phyloP scores from a whole-genome alignment of 2,888 invertebrate species.

The Nomada lathburiana region DNA sequence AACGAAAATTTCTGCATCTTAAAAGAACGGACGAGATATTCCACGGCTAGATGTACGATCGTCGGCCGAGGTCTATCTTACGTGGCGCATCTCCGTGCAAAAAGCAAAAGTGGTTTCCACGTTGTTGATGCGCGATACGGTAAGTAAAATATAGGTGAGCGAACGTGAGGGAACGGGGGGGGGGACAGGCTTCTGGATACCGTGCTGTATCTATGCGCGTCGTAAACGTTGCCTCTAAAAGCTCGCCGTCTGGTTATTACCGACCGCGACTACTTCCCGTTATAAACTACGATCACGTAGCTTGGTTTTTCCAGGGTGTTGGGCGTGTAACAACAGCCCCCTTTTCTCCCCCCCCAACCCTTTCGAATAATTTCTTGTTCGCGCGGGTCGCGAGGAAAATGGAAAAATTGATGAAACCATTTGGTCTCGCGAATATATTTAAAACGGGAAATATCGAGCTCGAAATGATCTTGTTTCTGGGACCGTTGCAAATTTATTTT shows the following conservation, averaged over 20 bases:
- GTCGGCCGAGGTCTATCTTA: constrained; percentile 2
- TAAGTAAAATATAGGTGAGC: constrained; percentile 43
- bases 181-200: neutral
- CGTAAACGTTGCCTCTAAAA: constrained; percentile 59
- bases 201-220: constrained; percentile 29
- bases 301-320: constrained; percentile 51
- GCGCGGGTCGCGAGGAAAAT: neutral
- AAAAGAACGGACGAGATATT: neutral
- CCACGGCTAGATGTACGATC: constrained; percentile 22
- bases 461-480: too few species aligned
- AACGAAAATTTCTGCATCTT: neutral
- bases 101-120: constrained; percentile 33
- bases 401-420: constrained; percentile 10
- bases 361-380: constrained; percentile 40
- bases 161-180: neutral
- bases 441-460: too few species aligned
- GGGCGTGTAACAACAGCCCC: constrained; percentile 13
- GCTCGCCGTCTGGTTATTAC: constrained; percentile 60
- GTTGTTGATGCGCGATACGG: constrained; percentile 51
- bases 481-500: constrained; percentile 20
- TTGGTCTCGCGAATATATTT: too few species aligned
- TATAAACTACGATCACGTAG: constrained; percentile 50
- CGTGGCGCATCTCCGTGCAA: constrained; percentile 1
- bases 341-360: neutral
- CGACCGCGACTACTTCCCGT: constrained; percentile 59